Evolutionary conservation across 2,113 vertebrate genomes (phyloP).

Genomic region (Ochotona curzoniae): DNA sequence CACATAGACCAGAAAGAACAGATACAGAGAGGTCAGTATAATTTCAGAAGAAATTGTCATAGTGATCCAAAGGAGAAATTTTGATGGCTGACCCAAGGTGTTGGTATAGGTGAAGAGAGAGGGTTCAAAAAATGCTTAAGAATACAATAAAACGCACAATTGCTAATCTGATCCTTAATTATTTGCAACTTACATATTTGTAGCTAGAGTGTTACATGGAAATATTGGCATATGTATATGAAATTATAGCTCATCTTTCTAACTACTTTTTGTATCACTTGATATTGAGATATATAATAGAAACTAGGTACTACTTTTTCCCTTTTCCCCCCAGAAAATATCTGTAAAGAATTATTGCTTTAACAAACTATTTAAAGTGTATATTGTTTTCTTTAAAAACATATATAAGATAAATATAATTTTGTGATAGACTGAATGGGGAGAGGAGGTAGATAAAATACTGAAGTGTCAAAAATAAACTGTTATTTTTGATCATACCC

Average conservation of each 20-base stretch:
- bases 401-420: background rate
- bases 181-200: too few relatives aligned
- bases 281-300: too few relatives aligned
- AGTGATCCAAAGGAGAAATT: background rate
- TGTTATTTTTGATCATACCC: background rate
- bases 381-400: background rate
- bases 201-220: too few relatives aligned
- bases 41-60: background rate
- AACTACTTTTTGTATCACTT: too few relatives aligned
- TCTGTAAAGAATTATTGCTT: too few relatives aligned
- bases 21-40: background rate
- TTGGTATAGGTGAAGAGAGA: background rate
- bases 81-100: background rate
- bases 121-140: background rate
- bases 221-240: too few relatives aligned
- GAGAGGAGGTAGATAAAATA: background rate
- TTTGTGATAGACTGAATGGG: background rate
- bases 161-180: too few relatives aligned
- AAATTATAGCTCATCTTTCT: too few relatives aligned
- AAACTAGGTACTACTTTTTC: too few relatives aligned
- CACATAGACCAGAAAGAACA: background rate
- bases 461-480: background rate
- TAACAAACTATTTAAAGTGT: too few relatives aligned
- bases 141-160: too few relatives aligned
- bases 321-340: too few relatives aligned